phyloP scores from a whole-genome alignment of 2,888 invertebrate genomes.

The Protonemura montana region DNA sequence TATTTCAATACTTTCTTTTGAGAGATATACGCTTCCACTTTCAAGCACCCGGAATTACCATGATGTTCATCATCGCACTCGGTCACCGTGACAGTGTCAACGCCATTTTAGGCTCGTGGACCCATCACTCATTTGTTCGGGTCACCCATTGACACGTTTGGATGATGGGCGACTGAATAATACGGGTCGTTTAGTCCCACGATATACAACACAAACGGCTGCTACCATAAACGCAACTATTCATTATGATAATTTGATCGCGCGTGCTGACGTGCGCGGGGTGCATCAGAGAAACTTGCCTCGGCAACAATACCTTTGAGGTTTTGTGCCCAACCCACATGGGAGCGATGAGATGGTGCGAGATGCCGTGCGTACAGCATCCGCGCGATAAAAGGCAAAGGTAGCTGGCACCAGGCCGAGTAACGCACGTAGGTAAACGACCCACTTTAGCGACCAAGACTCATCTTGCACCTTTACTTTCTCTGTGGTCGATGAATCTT shows the following conservation, averaged over 20 bases:
- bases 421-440: constrained; percentile 23
- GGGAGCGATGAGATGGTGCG: neutral
- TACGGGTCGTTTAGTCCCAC: neutral
- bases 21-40: neutral
- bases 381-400: neutral
- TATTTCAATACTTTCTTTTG: neutral
- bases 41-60: neutral
- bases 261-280: neutral
- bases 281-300: neutral
- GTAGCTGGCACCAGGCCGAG: neutral
- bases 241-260: neutral
- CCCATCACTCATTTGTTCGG: neutral
- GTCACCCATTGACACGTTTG: neutral
- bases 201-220: neutral
- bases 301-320: neutral
- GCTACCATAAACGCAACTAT: neutral
- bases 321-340: neutral
- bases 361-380: neutral
- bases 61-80: neutral
- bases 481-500: neutral
- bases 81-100: neutral
- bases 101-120: neutral
- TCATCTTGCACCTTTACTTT: constrained; percentile 7
- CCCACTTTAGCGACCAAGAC: constrained; percentile 9
- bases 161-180: neutral